Conservation (phyloP, 2,797 vertebrate species). For the Enteromius unitaeniatus region DNA sequence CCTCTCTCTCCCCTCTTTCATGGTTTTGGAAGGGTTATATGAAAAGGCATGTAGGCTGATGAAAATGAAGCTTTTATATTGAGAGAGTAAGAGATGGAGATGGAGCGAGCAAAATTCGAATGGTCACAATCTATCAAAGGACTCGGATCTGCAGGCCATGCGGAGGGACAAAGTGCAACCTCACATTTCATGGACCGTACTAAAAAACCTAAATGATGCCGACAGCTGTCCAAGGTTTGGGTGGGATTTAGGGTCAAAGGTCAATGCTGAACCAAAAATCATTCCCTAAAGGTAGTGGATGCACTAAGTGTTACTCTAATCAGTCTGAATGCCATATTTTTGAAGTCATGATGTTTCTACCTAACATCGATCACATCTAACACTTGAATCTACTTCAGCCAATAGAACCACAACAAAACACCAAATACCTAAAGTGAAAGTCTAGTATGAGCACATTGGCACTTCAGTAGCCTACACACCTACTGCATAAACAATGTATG, state of each 20-base stretch:
- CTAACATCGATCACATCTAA: not conserved
- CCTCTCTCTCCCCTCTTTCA: constrained; percentile 49
- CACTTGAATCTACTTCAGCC: not conserved
- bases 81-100: constrained; percentile 26
- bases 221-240: constrained; percentile 28
- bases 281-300: not conserved
- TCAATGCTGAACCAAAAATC: constrained; percentile 28
- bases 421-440: not conserved
- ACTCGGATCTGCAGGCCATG: not conserved
- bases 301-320: constrained; percentile 16
- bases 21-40: constrained; percentile 54
- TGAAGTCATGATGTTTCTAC: not conserved
- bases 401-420: not conserved
- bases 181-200: not conserved
- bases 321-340: not conserved
- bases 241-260: constrained; percentile 27
- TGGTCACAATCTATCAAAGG: constrained; percentile 44
- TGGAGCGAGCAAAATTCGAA: constrained; percentile 34
- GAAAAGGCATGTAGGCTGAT: constrained; percentile 56
- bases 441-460: constrained; percentile 5
- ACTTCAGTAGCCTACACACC: constrained; percentile 5
- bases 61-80: constrained; percentile 59
- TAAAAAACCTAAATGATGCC: constrained; percentile 27
- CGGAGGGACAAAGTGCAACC: constrained; percentile 7
- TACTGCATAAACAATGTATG: constrained; percentile 20